Evolutionary conservation across 1,140 invertebrate species (phyloP).

Genomic region (Cyclina sinensis): DNA sequence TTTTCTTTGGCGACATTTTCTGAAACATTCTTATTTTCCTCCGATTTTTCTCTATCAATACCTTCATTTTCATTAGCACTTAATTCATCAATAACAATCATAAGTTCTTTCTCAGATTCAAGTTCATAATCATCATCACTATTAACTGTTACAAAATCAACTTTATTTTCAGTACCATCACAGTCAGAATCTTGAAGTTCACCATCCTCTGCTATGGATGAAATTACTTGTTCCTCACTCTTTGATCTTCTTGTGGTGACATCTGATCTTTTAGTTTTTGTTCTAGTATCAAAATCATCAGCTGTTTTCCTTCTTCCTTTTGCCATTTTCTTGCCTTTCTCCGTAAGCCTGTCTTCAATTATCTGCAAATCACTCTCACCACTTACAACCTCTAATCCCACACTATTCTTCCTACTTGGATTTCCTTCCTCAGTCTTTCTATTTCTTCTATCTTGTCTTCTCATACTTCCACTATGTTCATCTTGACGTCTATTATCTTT

Average conservation of each 20-base stretch:
- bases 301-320: not conserved
- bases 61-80: not conserved
- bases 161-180: not conserved
- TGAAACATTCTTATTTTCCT: slow-evolving; percentile 23
- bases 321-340: not conserved
- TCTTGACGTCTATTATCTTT: not conserved
- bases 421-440: not conserved
- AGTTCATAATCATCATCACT: slow-evolving; percentile 20
- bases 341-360: not conserved
- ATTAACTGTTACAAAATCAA: not conserved
- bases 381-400: not conserved
- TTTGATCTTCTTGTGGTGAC: not conserved
- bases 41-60: slow-evolving; percentile 33
- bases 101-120: slow-evolving; percentile 26
- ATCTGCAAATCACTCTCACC: not conserved
- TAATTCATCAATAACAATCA: not conserved
- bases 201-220: not conserved
- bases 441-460: not conserved
- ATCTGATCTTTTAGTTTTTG: not conserved
- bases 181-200: not conserved
- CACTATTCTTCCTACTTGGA: not conserved
- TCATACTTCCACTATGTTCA: not conserved
- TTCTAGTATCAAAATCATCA: not conserved
- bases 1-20: slow-evolving; percentile 53
- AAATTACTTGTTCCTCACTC: not conserved